A percentile compares a stretch with the other conserved stretches of the same genome.
These are phyloP conservation scores for Leptosomus discolor DNA, from an alignment of 2,113 vertebrate genomes.

Conservation along the genomic window DNA sequence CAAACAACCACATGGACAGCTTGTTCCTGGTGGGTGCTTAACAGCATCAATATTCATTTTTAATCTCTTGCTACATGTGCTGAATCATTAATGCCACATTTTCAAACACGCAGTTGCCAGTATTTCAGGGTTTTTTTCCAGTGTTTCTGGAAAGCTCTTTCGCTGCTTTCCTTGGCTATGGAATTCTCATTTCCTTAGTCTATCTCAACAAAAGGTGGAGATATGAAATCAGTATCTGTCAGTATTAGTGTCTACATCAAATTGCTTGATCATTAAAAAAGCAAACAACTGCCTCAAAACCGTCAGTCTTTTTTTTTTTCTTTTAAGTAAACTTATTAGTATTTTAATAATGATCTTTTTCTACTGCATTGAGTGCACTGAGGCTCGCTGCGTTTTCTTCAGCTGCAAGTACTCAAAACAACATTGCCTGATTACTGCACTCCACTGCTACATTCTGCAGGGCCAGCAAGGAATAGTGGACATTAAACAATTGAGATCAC, in stretches of 20 bases:
- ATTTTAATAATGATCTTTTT: not conserved
- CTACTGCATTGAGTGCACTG: not conserved
- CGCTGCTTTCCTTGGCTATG: not conserved
- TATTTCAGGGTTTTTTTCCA: not conserved
- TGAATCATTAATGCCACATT: not conserved
- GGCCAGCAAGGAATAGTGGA: not conserved
- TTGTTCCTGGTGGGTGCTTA: not conserved
- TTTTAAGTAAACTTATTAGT: not conserved
- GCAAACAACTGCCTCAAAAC: not conserved
- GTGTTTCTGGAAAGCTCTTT: not conserved
- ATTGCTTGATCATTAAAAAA: not conserved
- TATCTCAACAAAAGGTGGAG: not conserved
- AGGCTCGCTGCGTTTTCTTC: not conserved
- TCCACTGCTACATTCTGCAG: not conserved
- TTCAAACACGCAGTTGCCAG: not conserved
- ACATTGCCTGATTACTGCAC: accelerated
- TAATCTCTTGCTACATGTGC: not conserved
- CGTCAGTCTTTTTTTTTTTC: not conserved
- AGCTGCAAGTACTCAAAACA: not conserved
- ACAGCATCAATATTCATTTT: not conserved
- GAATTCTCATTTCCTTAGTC: not conserved
- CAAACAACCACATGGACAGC: not conserved
- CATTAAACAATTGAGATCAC: not conserved
- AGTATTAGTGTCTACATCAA: not conserved
- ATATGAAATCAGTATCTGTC: not conserved